These are phyloP conservation scores for Phyllopteryx taeniolatus DNA, from an alignment of 2,113 vertebrate species.

Conservation along the genomic window DNA sequence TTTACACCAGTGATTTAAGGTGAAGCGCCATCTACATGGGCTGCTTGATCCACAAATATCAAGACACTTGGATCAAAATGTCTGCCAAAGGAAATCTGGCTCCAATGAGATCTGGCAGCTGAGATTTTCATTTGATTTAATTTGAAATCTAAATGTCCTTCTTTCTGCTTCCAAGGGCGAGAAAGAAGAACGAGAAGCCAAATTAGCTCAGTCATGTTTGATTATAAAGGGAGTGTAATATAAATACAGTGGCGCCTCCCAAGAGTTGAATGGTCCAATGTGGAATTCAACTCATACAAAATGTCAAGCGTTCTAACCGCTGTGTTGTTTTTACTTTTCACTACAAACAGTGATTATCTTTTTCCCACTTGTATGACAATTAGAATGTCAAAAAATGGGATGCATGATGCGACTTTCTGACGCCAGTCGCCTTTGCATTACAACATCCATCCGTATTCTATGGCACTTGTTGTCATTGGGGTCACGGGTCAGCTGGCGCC, in stretches of 20 bases:
- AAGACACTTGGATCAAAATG: constrained; percentile 45
- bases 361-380: background rate
- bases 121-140: constrained; percentile 16
- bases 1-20: constrained; percentile 28
- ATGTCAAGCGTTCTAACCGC: background rate
- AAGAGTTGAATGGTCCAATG: background rate
- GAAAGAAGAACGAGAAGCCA: background rate
- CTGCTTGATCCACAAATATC: constrained; percentile 38
- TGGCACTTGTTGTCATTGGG: no score
- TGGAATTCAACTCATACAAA: background rate
- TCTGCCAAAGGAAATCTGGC: constrained; percentile 36
- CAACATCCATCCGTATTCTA: no score
- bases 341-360: background rate
- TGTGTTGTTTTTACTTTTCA: background rate
- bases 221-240: background rate
- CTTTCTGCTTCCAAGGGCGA: constrained; percentile 14
- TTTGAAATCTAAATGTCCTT: constrained; percentile 32
- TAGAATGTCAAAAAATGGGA: background rate
- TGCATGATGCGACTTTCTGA: background rate
- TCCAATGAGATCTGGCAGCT: constrained; percentile 27
- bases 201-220: background rate
- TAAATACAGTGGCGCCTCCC: background rate
- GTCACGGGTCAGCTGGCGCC: no score
- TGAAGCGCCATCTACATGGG: constrained; percentile 51
- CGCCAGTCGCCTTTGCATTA: no score